phyloP scores from a whole-genome alignment of 2,113 vertebrate genomes.

The Theristicus caerulescens region DNA sequence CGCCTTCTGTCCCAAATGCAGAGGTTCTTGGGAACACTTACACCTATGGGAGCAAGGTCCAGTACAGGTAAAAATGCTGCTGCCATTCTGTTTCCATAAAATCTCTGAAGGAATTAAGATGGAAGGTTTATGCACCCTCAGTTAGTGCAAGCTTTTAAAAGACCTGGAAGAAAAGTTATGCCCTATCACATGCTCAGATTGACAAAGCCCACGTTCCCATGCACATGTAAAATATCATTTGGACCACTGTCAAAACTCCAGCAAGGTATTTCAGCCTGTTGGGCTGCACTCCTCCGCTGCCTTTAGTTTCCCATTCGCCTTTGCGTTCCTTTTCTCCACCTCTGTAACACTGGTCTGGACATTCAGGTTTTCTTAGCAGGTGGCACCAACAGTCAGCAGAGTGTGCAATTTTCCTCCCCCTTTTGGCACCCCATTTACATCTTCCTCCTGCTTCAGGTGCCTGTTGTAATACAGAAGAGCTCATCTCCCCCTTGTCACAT shows the following conservation, averaged over 20 bases:
- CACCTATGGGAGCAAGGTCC: conserved; percentile 85
- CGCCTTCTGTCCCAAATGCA: conserved; percentile 82
- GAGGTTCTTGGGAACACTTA: conserved; percentile 73
- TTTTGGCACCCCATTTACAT: not conserved
- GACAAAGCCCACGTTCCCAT: not conserved
- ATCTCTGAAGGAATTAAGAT: not conserved
- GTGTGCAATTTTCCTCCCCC: not conserved
- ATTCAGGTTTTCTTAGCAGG: not conserved
- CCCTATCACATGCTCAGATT: not conserved
- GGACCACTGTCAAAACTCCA: not conserved
- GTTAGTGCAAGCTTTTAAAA: not conserved
- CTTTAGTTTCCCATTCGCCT: not conserved
- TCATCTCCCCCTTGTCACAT: not conserved
- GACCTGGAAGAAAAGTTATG: not conserved
- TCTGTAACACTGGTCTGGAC: not conserved
- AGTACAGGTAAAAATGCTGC: conserved; percentile 85
- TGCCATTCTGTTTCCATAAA: not conserved
- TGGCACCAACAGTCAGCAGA: not conserved
- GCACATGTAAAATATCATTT: not conserved
- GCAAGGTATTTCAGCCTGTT: not conserved
- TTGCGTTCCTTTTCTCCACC: not conserved
- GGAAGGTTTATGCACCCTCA: not conserved
- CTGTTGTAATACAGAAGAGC: not conserved
- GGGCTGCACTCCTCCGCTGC: not conserved
- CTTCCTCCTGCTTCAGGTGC: not conserved